Evolutionary conservation across 92 coral and sea anemone species (phyloP).

Genomic region (Zoanthus sociatus): DNA sequence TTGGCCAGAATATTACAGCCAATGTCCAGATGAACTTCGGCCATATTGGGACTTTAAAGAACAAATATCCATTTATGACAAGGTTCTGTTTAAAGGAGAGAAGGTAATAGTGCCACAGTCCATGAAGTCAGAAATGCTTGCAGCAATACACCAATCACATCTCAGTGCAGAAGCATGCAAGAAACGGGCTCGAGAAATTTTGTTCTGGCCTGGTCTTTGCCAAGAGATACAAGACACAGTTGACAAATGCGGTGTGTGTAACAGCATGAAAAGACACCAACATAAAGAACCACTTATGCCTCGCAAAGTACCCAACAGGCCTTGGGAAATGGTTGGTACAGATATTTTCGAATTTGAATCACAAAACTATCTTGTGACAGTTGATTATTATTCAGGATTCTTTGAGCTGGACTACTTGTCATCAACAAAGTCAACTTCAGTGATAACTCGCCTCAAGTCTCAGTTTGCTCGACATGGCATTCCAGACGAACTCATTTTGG

Average conservation of each 20-base stretch:
- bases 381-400: slow-evolving; percentile 28
- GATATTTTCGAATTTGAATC: slow-evolving; percentile 32
- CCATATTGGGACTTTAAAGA: slow-evolving; percentile 51
- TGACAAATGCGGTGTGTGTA: slow-evolving; percentile 34
- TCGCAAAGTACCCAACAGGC: slow-evolving; percentile 2
- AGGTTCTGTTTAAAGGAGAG: slow-evolving; percentile 43
- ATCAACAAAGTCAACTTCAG: slow-evolving; percentile 1
- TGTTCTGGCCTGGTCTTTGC: slow-evolving; percentile 27
- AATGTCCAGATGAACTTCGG: neutral
- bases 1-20: slow-evolving; percentile 42
- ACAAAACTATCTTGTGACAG: neutral
- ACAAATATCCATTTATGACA: slow-evolving; percentile 15
- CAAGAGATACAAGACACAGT: slow-evolving; percentile 40
- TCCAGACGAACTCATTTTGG: slow-evolving; percentile 15
- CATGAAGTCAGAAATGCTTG: slow-evolving; percentile 39
- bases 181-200: slow-evolving; percentile 43
- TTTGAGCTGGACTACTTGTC: slow-evolving; percentile 8
- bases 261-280: slow-evolving; percentile 45
- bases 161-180: slow-evolving; percentile 27
- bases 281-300: slow-evolving; percentile 44
- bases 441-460: neutral
- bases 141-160: slow-evolving; percentile 50
- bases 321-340: slow-evolving; percentile 36
- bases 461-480: slow-evolving; percentile 25
- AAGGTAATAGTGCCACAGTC: slow-evolving; percentile 29